Conservation (phyloP, 2,797 vertebrate species). For the Eleutherodactylus coqui region DNA sequence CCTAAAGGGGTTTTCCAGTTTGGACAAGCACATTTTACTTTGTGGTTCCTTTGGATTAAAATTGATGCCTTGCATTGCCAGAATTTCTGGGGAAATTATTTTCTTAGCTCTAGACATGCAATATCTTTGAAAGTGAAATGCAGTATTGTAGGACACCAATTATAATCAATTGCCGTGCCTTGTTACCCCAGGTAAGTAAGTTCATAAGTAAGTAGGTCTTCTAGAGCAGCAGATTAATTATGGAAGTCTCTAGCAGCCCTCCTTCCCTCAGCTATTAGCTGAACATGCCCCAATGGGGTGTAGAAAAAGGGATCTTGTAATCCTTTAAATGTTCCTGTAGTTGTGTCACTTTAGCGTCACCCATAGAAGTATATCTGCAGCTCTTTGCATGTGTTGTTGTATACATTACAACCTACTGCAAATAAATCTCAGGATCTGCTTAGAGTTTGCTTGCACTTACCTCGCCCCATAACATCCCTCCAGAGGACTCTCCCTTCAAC, state of each 20-base stretch:
- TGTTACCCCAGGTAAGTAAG: not conserved
- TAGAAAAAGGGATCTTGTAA: not conserved
- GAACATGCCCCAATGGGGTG: not conserved
- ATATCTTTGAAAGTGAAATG: not conserved
- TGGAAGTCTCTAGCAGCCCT: not conserved
- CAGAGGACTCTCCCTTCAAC: constrained; percentile 68
- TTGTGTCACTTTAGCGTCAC: not conserved
- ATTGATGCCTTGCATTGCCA: not conserved
- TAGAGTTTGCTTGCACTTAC: constrained; percentile 27
- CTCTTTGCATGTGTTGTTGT: not conserved
- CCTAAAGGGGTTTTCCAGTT: not conserved
- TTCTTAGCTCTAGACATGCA: not conserved
- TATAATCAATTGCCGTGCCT: not conserved
- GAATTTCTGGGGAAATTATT: not conserved
- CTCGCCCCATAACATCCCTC: constrained; percentile 43
- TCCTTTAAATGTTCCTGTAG: not conserved
- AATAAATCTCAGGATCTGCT: constrained; percentile 5
- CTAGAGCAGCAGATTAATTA: too few relatives aligned
- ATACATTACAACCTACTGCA: not conserved
- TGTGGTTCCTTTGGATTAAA: not conserved
- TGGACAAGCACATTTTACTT: not conserved
- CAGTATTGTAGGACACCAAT: not conserved
- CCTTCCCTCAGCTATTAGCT: not conserved
- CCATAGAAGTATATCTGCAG: not conserved
- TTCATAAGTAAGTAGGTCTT: too few relatives aligned